Evolutionary conservation across 2,797 vertebrate species (phyloP), one percentile per base, ranked within the genome.

Genomic region (Zalophus californianus): DNA sequence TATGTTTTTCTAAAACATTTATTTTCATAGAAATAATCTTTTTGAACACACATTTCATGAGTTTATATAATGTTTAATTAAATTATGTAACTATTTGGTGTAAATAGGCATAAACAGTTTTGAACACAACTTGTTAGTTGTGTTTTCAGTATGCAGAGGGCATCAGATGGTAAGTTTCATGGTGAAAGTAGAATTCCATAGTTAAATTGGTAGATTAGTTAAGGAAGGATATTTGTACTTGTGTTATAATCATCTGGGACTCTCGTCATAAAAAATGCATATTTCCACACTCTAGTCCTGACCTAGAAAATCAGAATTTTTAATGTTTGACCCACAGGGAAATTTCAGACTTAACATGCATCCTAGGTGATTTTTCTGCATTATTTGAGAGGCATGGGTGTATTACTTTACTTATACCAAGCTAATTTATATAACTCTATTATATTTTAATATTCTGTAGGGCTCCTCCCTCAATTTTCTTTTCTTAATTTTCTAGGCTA

Each of bases 271-370:
- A 86, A 94, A 96, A 96, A 44, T 15, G 29, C 77, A 48, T 54
- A 85, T 78, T 66, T 78, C 77, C 14, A 58, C 6, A 12, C 5
- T 84, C 35, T 32, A 80, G 58, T 44, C 16, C 27, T 91, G n/a
- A 87, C 32, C 18, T 88, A 85, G 66, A 80, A 94, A 94, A 91
- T 87, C n/a, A 92, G 52, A 92, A 92, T 78, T 79, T 77, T 73
- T 54, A 88, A 64, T 64, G n/a, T 87, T 86, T 90, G 41, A 50
- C 27, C 2, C 44, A 58, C 8, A 52, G 27, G 14, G n/a, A 96
- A 86, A 82, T 83, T 85, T 77, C 89, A 92, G 38, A 52, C 23
- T 75, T 95, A 80, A 64, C 5, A 72, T 38, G 20, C 15, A 90
- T 94, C 35, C 4, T 77, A 35, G 5, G 25, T n/a, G 20, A 50